A percentile compares a stretch with the other conserved stretches of the same genome.
phyloP scores from a whole-genome alignment of 2,797 vertebrate species.

The Ptychadena robeensis region DNA sequence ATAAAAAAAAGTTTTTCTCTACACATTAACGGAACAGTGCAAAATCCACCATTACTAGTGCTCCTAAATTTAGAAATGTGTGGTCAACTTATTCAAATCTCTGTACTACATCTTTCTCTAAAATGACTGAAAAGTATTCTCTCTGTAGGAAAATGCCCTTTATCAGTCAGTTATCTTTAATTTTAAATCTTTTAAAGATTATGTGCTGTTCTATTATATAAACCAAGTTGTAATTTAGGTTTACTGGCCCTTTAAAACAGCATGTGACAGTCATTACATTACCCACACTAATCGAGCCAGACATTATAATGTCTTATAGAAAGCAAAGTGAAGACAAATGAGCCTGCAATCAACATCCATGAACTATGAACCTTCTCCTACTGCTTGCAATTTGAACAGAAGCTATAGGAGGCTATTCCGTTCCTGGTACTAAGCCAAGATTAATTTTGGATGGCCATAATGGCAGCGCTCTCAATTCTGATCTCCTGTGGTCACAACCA shows the following conservation, averaged over 20 bases:
- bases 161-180: neutral
- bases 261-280: constrained; percentile 15
- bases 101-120: neutral
- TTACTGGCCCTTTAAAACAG: constrained; percentile 29
- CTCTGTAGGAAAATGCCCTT: neutral
- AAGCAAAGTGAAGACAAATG: constrained; percentile 68
- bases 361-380: constrained; percentile 71
- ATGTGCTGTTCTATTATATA: neutral
- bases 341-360: constrained; percentile 64
- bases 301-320: constrained; percentile 52
- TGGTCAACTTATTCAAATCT: neutral
- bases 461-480: constrained; percentile 62
- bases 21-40: too few species aligned
- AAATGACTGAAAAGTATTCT: neutral
- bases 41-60: too few species aligned
- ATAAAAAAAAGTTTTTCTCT: too few species aligned
- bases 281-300: constrained; percentile 18
- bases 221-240: neutral
- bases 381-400: constrained; percentile 73
- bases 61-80: neutral
- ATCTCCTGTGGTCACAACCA: constrained; percentile 65
- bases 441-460: constrained; percentile 69
- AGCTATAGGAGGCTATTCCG: constrained; percentile 69
- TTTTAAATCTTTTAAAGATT: neutral
- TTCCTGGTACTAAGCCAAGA: constrained; percentile 69